Evolutionary conservation across 2,888 invertebrate species (phyloP).

Genomic region (Drosophila koepferae): DNA sequence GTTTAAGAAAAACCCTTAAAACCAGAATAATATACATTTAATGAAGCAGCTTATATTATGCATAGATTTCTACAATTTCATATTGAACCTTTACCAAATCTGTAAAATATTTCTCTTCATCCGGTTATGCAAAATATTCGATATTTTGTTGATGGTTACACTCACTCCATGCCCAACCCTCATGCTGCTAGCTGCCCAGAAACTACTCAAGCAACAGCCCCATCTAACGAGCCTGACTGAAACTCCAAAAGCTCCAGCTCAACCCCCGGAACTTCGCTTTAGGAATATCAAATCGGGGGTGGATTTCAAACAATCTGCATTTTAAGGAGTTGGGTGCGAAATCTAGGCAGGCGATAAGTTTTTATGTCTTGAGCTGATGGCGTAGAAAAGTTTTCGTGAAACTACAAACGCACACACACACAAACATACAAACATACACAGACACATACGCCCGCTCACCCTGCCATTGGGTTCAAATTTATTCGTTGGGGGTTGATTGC

Average conservation of each 20-base stretch:
- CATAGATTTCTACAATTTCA: neutral
- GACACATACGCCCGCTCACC: slow-evolving; percentile 22
- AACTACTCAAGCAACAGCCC: slow-evolving; percentile 51
- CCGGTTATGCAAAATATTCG: slow-evolving; percentile 8
- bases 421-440: slow-evolving; percentile 12
- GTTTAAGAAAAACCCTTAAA: too few relatives aligned
- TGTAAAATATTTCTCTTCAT: slow-evolving; percentile 6
- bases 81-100: neutral
- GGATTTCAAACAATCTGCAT: slow-evolving; percentile 51
- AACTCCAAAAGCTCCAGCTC: slow-evolving; percentile 23
- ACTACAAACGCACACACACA: slow-evolving; percentile 27
- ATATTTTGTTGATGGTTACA: slow-evolving; percentile 15
- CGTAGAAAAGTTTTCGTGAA: slow-evolving; percentile 76
- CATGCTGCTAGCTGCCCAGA: slow-evolving; percentile 20
- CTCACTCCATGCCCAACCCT: slow-evolving; percentile 13
- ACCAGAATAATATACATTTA: neutral
- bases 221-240: slow-evolving; percentile 2
- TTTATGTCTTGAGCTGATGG: slow-evolving; percentile 81
- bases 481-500: slow-evolving; percentile 57
- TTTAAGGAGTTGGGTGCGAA: slow-evolving; percentile 14
- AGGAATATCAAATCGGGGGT: slow-evolving; percentile 53
- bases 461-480: slow-evolving; percentile 20
- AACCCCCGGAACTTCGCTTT: slow-evolving; percentile 33
- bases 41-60: neutral
- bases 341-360: slow-evolving; percentile 74